Conservation (phyloP, 2,797 vertebrate genomes). For the Malacoraja senta region DNA sequence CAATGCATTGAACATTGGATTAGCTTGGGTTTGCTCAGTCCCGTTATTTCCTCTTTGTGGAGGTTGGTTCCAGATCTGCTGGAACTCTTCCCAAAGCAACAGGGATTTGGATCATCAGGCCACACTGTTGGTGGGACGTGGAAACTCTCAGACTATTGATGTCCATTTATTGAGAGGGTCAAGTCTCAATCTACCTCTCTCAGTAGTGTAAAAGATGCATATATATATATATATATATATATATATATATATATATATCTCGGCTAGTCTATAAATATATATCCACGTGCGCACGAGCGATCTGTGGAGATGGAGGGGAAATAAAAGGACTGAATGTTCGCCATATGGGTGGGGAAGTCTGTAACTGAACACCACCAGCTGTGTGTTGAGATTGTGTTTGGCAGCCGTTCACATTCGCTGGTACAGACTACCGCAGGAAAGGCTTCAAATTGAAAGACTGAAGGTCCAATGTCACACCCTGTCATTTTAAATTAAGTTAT, state of each 20-base stretch:
- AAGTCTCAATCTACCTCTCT: not conserved
- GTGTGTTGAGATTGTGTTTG: conserved; percentile 75
- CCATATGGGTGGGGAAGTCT: conserved; percentile 41
- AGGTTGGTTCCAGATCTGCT: not conserved
- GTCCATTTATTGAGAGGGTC: not conserved
- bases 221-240: not conserved
- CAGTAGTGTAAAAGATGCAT: not conserved
- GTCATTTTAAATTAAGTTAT: conserved; percentile 98
- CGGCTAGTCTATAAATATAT: not conserved
- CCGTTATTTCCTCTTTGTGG: not conserved
- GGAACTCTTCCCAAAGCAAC: too few relatives aligned
- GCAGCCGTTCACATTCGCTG: conserved; percentile 79
- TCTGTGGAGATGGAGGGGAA: conserved; percentile 42
- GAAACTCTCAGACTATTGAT: too few relatives aligned
- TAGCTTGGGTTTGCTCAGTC: too few relatives aligned
- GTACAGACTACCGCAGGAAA: conserved; percentile 58
- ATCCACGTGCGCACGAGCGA: conserved; percentile 41
- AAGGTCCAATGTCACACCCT: conserved; percentile 84
- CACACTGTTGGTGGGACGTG: not conserved
- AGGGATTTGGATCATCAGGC: not conserved
- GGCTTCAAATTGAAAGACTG: conserved; percentile 80
- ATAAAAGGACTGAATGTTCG: not conserved
- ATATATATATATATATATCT: too few relatives aligned
- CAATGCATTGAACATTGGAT: not conserved
- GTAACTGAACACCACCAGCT: conserved; percentile 56